Evolutionary conservation across 2,113 vertebrate genomes (phyloP).

Genomic region (Poeciliopsis occidentalis): DNA sequence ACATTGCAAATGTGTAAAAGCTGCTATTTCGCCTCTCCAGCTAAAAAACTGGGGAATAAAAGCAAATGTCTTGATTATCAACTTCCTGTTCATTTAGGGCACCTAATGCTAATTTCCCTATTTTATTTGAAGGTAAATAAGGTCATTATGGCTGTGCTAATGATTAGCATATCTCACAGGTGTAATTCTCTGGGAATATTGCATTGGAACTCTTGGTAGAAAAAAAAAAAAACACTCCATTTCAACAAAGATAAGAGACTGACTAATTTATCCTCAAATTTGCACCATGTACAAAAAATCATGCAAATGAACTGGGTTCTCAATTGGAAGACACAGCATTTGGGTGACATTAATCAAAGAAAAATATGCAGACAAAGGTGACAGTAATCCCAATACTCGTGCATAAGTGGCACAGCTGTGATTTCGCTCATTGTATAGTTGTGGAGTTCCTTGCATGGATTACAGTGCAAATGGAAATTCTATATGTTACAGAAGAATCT

Average conservation of each 20-base stretch:
- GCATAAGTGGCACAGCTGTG: constrained; percentile 77
- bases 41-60: constrained; percentile 66
- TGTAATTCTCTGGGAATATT: constrained; percentile 78
- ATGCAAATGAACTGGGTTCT: constrained; percentile 84
- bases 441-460: constrained; percentile 53
- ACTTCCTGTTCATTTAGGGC: constrained; percentile 78
- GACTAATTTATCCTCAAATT: constrained; percentile 82
- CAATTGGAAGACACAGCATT: constrained; percentile 84
- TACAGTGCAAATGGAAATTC: constrained; percentile 47
- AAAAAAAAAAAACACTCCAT: constrained; percentile 70
- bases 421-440: constrained; percentile 61
- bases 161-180: constrained; percentile 84
- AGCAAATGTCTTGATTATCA: constrained; percentile 78
- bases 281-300: constrained; percentile 85
- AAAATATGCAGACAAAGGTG: constrained; percentile 86
- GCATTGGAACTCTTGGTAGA: constrained; percentile 74
- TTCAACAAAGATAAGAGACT: constrained; percentile 79
- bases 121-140: constrained; percentile 86
- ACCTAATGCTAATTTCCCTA: constrained; percentile 80
- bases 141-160: constrained; percentile 78
- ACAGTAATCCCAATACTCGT: constrained; percentile 81
- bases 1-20: constrained; percentile 8
- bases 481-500: constrained; percentile 62
- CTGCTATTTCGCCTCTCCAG: constrained; percentile 51
- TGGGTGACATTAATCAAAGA: constrained; percentile 86